Evolutionary conservation across 2,113 vertebrate genomes (phyloP).

Genomic region (Ictalurus furcatus): DNA sequence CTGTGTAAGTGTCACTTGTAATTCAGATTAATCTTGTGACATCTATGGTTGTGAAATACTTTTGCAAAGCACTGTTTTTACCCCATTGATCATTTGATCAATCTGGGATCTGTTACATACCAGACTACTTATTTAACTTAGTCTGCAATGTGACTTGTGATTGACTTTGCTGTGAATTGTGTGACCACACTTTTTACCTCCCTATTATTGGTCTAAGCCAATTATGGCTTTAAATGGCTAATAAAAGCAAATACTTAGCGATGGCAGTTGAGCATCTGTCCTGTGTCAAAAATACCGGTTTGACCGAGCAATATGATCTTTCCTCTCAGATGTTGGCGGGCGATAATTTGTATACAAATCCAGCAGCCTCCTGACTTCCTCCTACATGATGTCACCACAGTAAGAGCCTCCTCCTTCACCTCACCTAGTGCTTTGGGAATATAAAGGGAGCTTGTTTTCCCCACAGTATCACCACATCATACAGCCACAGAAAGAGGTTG

Average conservation of each 20-base stretch:
- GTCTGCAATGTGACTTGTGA: neutral
- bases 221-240: neutral
- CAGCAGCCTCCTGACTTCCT: conserved; percentile 36
- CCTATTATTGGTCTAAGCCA: neutral
- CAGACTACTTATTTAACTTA: neutral
- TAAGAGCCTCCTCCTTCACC: conserved; percentile 62
- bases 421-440: conserved; percentile 52
- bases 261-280: neutral
- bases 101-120: neutral
- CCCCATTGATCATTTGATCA: neutral
- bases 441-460: conserved; percentile 70
- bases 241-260: neutral
- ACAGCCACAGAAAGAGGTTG: neutral
- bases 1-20: neutral
- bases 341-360: conserved; percentile 44
- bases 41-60: neutral
- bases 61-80: neutral
- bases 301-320: conserved; percentile 32
- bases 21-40: neutral
- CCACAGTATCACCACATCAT: conserved; percentile 57
- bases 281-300: neutral
- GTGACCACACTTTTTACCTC: neutral
- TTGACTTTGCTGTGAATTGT: neutral
- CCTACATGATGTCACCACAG: conserved; percentile 61
- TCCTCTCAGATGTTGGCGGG: conserved; percentile 44